phyloP scores from a whole-genome alignment of 2,888 invertebrate genomes.

The Dicyrtomina minuta region DNA sequence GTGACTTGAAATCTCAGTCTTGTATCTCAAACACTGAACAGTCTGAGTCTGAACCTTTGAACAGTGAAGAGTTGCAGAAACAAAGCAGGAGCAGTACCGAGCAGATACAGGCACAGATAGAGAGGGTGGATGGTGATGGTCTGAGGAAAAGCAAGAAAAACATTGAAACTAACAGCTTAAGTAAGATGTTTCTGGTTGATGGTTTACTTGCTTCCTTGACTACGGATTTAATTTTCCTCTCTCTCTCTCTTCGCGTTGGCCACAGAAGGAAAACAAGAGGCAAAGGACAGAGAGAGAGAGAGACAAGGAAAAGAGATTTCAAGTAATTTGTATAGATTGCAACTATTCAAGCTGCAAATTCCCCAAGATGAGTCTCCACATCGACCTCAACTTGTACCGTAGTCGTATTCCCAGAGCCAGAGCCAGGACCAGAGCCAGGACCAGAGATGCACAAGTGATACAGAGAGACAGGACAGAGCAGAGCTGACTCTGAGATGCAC shows the following conservation, averaged over 20 bases:
- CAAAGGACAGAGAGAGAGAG: not conserved
- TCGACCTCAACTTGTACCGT: too few species aligned
- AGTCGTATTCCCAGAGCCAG: too few species aligned
- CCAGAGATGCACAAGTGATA: too few species aligned
- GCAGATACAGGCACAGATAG: too few species aligned
- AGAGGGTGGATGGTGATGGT: not conserved
- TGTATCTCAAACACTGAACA: not conserved
- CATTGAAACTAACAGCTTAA: not conserved
- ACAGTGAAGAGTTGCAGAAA: too few species aligned
- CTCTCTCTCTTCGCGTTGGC: not conserved
- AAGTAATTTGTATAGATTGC: constrained; percentile 14
- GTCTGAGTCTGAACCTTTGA: too few species aligned
- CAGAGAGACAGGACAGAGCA: too few species aligned
- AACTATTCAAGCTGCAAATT: not conserved
- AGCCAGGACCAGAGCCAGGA: too few species aligned
- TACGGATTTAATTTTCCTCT: constrained; percentile 26
- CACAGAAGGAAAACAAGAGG: not conserved
- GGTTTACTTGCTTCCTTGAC: constrained; percentile 3
- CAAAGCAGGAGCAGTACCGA: constrained; percentile 5
- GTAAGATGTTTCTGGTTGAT: constrained; percentile 25
- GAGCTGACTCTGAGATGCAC: too few species aligned
- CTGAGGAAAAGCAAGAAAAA: not conserved
- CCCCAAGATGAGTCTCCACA: too few species aligned
- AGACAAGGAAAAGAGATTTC: constrained; percentile 1
- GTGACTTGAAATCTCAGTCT: constrained; percentile 26